Evolutionary conservation across 2,797 vertebrate species (phyloP), one percentile per base, ranked within the genome.

Genomic region (Heteromormyrus szaboi): DNA sequence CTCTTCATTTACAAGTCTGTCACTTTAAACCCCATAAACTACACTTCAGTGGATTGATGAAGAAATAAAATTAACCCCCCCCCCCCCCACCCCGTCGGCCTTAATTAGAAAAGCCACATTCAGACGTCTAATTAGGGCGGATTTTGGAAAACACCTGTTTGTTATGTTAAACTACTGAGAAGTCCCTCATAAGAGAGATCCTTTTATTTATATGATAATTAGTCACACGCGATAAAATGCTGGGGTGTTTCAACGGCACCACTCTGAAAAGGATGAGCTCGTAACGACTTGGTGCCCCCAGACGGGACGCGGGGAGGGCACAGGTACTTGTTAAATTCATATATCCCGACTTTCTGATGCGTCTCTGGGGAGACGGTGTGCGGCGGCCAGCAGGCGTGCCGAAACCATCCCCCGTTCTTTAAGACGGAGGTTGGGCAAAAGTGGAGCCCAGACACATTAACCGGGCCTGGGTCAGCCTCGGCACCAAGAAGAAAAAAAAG

Each of bases 1-100:
- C 89, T 89, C 86, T 89, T 91, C 89, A 91, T 91, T 90, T 91
- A 92, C 91, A 92, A 92, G 91, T 92, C 90, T 91, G 91, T 91
- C 91, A 91, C 91, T 93, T 92, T 91, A 92, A 87, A 92, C 91
- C 65, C 92, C 89, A 92, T 94, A 93, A 94, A 93, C 92, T 91
- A 92, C 89, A 94, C 90, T 93, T 89, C 89, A 93, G 90, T 89
- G 89, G 83, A 93, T 93, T 91, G 92, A 92, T 91, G 85, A 93
- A 93, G 91, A 91, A 89, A 91, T 91, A 84, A 89, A 90, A 93
- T 91, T 89, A 91, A 92, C 9, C 48, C 89, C 88, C 72, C 92
- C 91, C 93, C 91, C 86, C 53, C 89, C 87, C 79, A 92, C 91
- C 93, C 92, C 85, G 89, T 44, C 88, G 91, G 89, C 84, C 89